These are phyloP conservation scores for Mya arenaria DNA, from an alignment of 1,140 invertebrate genomes.

Conservation along the genomic window DNA sequence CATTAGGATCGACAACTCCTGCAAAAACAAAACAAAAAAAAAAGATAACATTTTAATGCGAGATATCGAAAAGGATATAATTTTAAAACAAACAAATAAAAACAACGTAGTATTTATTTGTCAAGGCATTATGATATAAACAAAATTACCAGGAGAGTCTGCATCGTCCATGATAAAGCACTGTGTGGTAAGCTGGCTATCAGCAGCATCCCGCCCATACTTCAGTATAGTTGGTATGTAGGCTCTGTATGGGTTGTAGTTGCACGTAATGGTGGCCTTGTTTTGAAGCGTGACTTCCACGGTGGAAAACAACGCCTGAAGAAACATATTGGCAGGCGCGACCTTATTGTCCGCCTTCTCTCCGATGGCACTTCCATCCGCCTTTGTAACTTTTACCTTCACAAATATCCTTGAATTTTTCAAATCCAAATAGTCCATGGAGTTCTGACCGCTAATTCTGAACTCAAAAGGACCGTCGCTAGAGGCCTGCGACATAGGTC, in stretches of 20 bases:
- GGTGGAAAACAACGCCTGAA: background rate
- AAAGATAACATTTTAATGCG: too few species aligned
- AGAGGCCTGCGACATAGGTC: slow-evolving; percentile 27
- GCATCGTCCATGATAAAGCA: slow-evolving; percentile 40
- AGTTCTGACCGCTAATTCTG: slow-evolving; percentile 27
- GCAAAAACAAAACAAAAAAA: too few species aligned
- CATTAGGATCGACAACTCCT: slow-evolving; percentile 12
- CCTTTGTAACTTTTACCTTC: slow-evolving; percentile 39
- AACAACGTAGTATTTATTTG: too few species aligned
- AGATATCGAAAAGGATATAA: too few species aligned
- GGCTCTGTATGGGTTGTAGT: background rate
- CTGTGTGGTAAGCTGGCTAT: slow-evolving; percentile 22
- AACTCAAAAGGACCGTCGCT: slow-evolving; percentile 35
- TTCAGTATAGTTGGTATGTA: slow-evolving; percentile 13
- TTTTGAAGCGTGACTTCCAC: background rate
- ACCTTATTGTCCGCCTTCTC: background rate
- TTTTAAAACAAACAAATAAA: too few species aligned
- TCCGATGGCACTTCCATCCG: background rate
- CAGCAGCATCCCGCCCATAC: slow-evolving; percentile 47
- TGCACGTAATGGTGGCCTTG: background rate
- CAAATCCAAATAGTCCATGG: slow-evolving; percentile 2
- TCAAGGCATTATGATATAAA: too few species aligned
- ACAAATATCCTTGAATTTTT: background rate
- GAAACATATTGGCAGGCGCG: background rate
- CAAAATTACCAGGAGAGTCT: background rate